Percentiles rank a stretch among this genome's conserved stretches.
phyloP scores from a whole-genome alignment of 2,113 vertebrate genomes.

The Alouatta palliata region DNA sequence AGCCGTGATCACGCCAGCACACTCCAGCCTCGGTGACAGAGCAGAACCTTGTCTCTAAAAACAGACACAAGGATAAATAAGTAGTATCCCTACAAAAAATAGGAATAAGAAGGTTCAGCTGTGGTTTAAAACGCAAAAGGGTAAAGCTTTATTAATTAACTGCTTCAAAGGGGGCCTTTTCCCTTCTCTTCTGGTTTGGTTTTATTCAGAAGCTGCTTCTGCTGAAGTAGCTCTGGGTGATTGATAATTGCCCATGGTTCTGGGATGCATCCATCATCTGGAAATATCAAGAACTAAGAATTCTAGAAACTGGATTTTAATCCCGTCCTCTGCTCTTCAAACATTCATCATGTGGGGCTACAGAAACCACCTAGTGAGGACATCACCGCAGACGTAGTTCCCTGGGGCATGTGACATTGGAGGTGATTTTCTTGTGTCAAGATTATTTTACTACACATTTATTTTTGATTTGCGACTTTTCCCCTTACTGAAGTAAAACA shows the following conservation, averaged over 20 bases:
- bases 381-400: neutral
- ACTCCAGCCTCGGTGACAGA: too few relatives aligned
- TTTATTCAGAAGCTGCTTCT: slow-evolving; percentile 45
- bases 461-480: slow-evolving; percentile 44
- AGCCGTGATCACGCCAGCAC: too few relatives aligned
- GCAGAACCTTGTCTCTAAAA: too few relatives aligned
- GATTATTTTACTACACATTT: slow-evolving; percentile 22
- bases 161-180: neutral
- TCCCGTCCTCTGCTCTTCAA: slow-evolving; percentile 26
- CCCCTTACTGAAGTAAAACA: neutral
- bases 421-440: slow-evolving; percentile 41
- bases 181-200: slow-evolving; percentile 53
- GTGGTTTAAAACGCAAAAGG: neutral
- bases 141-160: neutral
- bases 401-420: neutral
- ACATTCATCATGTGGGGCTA: neutral
- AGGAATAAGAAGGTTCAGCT: neutral
- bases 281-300: slow-evolving; percentile 73
- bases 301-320: slow-evolving; percentile 53
- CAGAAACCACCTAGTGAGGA: slow-evolving; percentile 26
- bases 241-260: slow-evolving; percentile 49
- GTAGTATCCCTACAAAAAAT: neutral
- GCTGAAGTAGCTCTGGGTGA: slow-evolving; percentile 18
- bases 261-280: slow-evolving; percentile 51
- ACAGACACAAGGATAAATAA: neutral